These are phyloP conservation scores for Poeciliopsis retropinna DNA, from an alignment of 2,113 vertebrate genomes.

Conservation along the genomic window DNA sequence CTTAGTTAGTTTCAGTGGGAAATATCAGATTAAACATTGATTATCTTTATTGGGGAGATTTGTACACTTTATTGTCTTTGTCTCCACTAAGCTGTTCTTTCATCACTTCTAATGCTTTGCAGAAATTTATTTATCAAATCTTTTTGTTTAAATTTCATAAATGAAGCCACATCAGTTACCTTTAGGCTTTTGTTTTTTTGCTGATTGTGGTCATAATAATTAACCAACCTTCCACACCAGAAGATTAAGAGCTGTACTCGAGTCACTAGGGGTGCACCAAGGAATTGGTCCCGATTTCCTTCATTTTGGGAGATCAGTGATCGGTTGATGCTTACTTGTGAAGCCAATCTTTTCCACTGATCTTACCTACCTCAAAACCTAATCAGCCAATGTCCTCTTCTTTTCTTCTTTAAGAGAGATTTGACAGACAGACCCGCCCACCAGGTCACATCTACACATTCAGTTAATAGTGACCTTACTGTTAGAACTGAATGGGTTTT, in stretches of 20 bases:
- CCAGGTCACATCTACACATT: too few species aligned
- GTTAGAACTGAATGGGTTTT: too few species aligned
- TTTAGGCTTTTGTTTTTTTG: not conserved
- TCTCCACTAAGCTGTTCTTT: not conserved
- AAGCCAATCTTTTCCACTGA: too few species aligned
- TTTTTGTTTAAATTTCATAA: not conserved
- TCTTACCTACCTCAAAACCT: too few species aligned
- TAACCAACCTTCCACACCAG: not conserved
- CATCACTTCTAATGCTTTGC: not conserved
- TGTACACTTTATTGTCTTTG: not conserved
- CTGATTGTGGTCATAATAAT: not conserved
- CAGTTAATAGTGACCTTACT: too few species aligned
- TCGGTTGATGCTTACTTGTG: too few species aligned
- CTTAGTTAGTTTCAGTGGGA: conserved; percentile 3
- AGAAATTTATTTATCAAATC: not conserved
- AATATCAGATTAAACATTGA: conserved; percentile 13
- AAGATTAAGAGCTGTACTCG: not conserved
- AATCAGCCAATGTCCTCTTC: too few species aligned
- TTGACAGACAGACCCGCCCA: too few species aligned
- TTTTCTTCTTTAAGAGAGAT: too few species aligned
- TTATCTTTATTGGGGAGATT: not conserved
- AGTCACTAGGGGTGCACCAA: too few species aligned
- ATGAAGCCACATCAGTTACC: not conserved
- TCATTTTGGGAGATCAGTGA: too few species aligned
- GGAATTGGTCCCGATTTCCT: too few species aligned